Percentiles rank a stretch among this genome's conserved stretches.
These are phyloP conservation scores for Microcaecilia unicolor DNA, from an alignment of 2,797 vertebrate genomes.

Conservation along the genomic window DNA sequence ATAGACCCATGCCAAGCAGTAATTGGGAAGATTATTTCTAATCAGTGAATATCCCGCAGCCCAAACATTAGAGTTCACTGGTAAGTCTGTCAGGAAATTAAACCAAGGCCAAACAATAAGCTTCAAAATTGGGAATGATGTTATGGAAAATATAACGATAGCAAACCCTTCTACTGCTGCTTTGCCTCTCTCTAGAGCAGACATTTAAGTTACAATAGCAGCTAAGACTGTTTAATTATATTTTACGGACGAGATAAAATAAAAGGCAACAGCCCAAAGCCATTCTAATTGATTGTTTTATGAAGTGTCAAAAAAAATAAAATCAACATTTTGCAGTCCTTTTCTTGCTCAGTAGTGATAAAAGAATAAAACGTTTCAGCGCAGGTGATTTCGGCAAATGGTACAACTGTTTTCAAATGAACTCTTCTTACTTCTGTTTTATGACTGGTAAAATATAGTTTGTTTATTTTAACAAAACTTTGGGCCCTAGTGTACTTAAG, in stretches of 20 bases:
- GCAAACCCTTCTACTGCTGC: conserved; percentile 23
- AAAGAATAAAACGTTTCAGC: no score
- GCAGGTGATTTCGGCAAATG: no score
- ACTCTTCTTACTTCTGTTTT: no score
- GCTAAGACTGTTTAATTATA: conserved; percentile 40
- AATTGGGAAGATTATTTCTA: conserved; percentile 71
- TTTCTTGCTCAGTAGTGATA: no score
- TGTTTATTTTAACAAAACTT: no score
- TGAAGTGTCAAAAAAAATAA: no score
- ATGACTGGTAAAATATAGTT: no score
- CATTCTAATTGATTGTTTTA: no score
- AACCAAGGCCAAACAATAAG: conserved; percentile 49
- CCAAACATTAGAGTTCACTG: conserved; percentile 57
- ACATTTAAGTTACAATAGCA: conserved; percentile 18
- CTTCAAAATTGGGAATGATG: conserved; percentile 39
- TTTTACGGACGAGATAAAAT: conserved; percentile 21
- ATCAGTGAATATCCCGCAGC: conserved; percentile 63
- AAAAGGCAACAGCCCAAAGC: conserved; percentile 10
- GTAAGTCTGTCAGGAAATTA: conserved; percentile 64
- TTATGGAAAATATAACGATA: conserved; percentile 43
- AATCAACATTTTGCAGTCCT: no score
- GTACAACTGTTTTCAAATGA: no score
- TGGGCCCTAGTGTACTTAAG: no score
- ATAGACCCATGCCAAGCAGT: conserved; percentile 43
- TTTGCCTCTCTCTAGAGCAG: conserved; percentile 23